Percentiles rank a stretch among this genome's conserved stretches.
Evolutionary conservation across 2,888 invertebrate species (phyloP).

Genomic region (Flabesymbios commensalis): DNA sequence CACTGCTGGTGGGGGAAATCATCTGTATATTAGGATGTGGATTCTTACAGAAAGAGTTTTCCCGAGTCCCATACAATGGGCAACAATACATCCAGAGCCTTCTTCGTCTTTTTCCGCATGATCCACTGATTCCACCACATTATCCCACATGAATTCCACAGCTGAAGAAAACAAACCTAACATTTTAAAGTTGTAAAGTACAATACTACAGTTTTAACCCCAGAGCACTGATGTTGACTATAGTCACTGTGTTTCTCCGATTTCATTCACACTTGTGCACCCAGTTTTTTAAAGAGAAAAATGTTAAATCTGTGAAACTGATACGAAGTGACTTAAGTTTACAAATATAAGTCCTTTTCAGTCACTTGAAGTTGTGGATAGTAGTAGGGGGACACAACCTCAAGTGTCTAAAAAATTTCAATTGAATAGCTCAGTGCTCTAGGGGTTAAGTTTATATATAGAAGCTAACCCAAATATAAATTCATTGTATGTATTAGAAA

Average conservation of each 20-base stretch:
- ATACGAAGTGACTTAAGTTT: background rate
- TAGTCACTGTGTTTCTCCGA: no score
- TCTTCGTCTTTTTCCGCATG: slow-evolving; percentile 65
- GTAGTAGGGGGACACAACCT: no score
- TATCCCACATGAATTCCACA: slow-evolving; percentile 94
- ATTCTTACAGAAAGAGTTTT: slow-evolving; percentile 80
- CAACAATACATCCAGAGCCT: slow-evolving; percentile 90
- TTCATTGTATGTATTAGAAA: no score
- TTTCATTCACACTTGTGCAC: background rate
- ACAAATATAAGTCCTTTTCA: no score
- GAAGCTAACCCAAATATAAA: no score
- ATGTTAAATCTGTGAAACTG: background rate
- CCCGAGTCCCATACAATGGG: slow-evolving; percentile 97
- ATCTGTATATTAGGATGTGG: no score
- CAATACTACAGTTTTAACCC: background rate
- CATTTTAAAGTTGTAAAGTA: background rate
- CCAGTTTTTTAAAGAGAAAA: background rate
- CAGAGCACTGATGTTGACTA: no score
- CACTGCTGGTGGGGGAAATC: no score
- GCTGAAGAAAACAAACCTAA: slow-evolving; percentile 63
- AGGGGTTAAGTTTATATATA: no score
- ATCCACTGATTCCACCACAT: slow-evolving; percentile 85
- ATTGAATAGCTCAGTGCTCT: no score
- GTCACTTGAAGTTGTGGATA: no score
- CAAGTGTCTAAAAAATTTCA: no score